These are phyloP conservation scores for Nothobranchius kuhntae DNA, from an alignment of 2,113 vertebrate genomes.

Conservation along the genomic window DNA sequence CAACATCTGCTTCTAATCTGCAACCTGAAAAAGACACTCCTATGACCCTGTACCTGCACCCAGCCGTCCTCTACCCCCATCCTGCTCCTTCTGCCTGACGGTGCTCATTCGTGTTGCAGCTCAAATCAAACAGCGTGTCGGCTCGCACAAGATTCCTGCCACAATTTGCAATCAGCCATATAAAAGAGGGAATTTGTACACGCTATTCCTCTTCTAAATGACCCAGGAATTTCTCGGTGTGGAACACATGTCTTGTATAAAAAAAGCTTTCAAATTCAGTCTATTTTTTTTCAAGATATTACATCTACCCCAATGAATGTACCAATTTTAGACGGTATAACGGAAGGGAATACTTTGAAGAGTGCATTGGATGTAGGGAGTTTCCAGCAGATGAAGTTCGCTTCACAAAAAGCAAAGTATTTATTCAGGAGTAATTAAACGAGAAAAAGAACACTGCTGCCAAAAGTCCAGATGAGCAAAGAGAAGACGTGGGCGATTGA, in stretches of 20 bases:
- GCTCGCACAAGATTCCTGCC: conserved; percentile 62
- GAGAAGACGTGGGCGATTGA: conserved; percentile 70
- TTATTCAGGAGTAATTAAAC: conserved; percentile 74
- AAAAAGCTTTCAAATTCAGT: no score
- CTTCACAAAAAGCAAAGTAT: conserved; percentile 67
- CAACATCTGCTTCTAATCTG: conserved; percentile 82
- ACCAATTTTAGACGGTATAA: no score
- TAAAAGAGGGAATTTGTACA: conserved; percentile 34
- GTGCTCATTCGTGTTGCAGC: conserved; percentile 57
- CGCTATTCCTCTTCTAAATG: conserved; percentile 31
- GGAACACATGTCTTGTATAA: not conserved
- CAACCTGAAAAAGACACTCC: conserved; percentile 78
- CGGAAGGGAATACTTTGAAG: not conserved
- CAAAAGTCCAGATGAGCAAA: conserved; percentile 58
- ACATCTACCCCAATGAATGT: not conserved
- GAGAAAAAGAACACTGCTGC: conserved; percentile 61
- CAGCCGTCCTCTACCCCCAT: conserved; percentile 55
- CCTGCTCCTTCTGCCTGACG: conserved; percentile 40
- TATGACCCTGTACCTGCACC: conserved; percentile 69
- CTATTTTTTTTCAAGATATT: conserved; percentile 12
- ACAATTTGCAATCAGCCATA: conserved; percentile 65
- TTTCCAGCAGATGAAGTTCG: conserved; percentile 61
- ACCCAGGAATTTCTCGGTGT: conserved; percentile 22
- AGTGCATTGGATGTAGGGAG: conserved; percentile 48
- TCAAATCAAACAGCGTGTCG: conserved; percentile 71